These are phyloP conservation scores for Rhinoptilus africanus DNA, from an alignment of 2,113 vertebrate species.

Conservation along the genomic window DNA sequence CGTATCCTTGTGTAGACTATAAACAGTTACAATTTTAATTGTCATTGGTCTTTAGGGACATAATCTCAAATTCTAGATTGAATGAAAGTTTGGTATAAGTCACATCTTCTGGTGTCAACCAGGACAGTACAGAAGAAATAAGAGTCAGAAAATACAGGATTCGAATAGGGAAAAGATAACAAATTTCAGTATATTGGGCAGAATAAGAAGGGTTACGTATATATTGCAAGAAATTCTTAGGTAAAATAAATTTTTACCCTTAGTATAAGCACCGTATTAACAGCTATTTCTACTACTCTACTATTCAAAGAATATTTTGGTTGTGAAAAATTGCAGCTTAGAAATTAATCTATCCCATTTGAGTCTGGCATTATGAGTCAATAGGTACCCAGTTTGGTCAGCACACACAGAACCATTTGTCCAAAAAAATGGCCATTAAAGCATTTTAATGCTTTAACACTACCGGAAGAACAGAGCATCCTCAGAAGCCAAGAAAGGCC, in stretches of 20 bases:
- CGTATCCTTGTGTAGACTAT: background rate
- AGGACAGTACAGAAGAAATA: background rate
- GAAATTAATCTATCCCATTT: background rate
- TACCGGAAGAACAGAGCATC: background rate
- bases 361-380: background rate
- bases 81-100: background rate
- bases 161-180: background rate
- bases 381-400: background rate
- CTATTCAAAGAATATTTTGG: background rate
- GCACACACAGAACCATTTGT: background rate
- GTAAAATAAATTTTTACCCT: background rate
- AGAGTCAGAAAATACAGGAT: background rate
- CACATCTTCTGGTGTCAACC: background rate
- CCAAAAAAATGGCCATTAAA: background rate
- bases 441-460: background rate
- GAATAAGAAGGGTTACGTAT: background rate
- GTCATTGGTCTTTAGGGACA: background rate
- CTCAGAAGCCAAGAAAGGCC: background rate
- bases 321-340: background rate
- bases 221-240: background rate
- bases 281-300: background rate
- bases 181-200: background rate
- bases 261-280: background rate
- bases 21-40: background rate
- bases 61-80: background rate